Conservation (phyloP, 2,888 invertebrate species). For the Euclidia mi region DNA sequence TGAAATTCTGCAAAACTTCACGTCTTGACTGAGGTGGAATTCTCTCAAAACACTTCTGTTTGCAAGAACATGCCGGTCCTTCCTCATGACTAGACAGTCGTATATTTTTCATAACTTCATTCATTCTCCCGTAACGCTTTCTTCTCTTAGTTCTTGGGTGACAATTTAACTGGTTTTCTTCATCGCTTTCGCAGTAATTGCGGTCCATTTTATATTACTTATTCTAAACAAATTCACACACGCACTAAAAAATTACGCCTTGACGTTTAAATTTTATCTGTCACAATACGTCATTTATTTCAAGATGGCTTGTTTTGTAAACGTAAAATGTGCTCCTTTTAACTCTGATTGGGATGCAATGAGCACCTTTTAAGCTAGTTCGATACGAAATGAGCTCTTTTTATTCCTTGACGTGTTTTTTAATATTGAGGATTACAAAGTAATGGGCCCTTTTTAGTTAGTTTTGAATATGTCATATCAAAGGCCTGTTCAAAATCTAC, state of each 20-base stretch:
- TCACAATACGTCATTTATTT: background rate
- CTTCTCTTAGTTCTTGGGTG: slow-evolving; percentile 13
- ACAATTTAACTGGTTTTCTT: slow-evolving; percentile 13
- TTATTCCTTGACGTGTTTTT: slow-evolving; percentile 10
- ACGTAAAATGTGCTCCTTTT: slow-evolving; percentile 11
- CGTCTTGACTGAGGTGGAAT: slow-evolving; percentile 26
- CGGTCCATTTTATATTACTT: slow-evolving; percentile 7
- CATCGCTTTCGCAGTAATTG: background rate
- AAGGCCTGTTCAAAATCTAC: no score
- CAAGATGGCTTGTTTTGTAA: no score
- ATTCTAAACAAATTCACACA: slow-evolving; percentile 3
- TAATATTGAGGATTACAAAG: slow-evolving; percentile 12
- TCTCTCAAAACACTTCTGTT: slow-evolving; percentile 31
- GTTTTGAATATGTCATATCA: no score
- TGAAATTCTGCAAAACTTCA: slow-evolving; percentile 26
- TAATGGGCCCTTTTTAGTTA: background rate
- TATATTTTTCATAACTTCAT: slow-evolving; percentile 8
- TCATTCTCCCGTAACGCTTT: slow-evolving; percentile 11
- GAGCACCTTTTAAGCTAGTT: slow-evolving; percentile 15
- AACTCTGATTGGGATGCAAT: slow-evolving; percentile 13
- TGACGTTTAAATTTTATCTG: slow-evolving; percentile 8
- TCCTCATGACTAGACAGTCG: slow-evolving; percentile 3
- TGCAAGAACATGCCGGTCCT: slow-evolving; percentile 1
- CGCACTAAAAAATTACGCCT: background rate
- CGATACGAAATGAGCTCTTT: slow-evolving; percentile 12